Evolutionary conservation across 2,888 invertebrate genomes (phyloP).

Genomic region (Melangyna quadrimaculata): DNA sequence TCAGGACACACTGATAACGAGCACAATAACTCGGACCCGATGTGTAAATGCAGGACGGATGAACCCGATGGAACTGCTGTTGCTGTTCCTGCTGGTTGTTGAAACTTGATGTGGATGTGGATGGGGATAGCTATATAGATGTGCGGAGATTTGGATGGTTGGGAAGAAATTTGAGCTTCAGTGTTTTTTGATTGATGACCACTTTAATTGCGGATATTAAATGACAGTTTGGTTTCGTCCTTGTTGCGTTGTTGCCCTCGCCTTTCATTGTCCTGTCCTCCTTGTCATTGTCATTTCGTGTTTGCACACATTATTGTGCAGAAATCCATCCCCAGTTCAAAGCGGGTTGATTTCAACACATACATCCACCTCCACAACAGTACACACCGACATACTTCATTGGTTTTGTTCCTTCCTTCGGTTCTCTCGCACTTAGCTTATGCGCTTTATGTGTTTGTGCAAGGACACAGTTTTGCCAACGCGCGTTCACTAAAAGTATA

Average conservation of each 20-base stretch:
- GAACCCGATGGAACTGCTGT: slow-evolving; percentile 33
- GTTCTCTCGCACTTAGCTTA: slow-evolving; percentile 2
- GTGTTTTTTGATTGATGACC: slow-evolving; percentile 81
- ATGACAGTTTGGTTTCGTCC: slow-evolving; percentile 77
- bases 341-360: slow-evolving; percentile 57
- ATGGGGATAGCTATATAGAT: background rate
- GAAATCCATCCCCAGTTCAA: slow-evolving; percentile 61
- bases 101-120: background rate
- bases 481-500: slow-evolving; percentile 66
- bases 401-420: slow-evolving; percentile 30
- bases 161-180: slow-evolving; percentile 73
- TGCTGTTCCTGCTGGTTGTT: slow-evolving; percentile 26
- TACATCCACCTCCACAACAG: background rate
- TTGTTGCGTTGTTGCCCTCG: slow-evolving; percentile 69
- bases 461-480: slow-evolving; percentile 50
- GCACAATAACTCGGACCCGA: slow-evolving; percentile 65
- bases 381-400: slow-evolving; percentile 24
- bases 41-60: slow-evolving; percentile 50
- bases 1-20: slow-evolving; percentile 67
- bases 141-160: slow-evolving; percentile 16
- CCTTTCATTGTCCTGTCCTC: slow-evolving; percentile 28
- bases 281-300: slow-evolving; percentile 35
- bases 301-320: slow-evolving; percentile 63
- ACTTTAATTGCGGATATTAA: slow-evolving; percentile 81
- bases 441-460: slow-evolving; percentile 13